These are phyloP conservation scores for Poecilia velifera DNA, from an alignment of 2,797 vertebrate genomes.

Conservation along the genomic window DNA sequence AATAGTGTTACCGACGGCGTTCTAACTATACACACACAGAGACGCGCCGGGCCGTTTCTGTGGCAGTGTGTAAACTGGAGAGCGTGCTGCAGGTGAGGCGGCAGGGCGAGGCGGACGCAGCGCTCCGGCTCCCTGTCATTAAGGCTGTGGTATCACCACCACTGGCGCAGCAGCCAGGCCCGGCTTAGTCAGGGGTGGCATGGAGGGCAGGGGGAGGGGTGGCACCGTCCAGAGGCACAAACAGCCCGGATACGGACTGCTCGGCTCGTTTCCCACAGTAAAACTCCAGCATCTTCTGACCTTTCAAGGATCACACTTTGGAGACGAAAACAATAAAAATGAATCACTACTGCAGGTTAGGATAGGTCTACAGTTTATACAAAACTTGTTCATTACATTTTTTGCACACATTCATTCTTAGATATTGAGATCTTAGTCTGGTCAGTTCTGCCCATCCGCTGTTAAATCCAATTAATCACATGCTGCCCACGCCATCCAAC, in stretches of 20 bases:
- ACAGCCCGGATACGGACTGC: neutral
- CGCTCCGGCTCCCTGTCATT: slow-evolving; percentile 74
- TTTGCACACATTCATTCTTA: too few species aligned
- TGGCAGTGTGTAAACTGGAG: slow-evolving; percentile 65
- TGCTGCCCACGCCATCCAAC: too few species aligned
- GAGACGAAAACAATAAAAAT: too few species aligned
- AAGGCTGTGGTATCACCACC: slow-evolving; percentile 70
- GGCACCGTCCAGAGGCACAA: slow-evolving; percentile 34
- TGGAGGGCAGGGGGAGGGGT: slow-evolving; percentile 76
- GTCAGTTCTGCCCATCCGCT: too few species aligned
- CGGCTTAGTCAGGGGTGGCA: slow-evolving; percentile 78
- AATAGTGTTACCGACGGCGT: slow-evolving; percentile 76
- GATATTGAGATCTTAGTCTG: too few species aligned
- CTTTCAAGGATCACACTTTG: too few species aligned
- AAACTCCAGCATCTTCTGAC: too few species aligned
- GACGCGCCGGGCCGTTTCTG: slow-evolving; percentile 50
- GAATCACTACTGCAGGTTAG: too few species aligned
- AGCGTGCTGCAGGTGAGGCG: slow-evolving; percentile 78
- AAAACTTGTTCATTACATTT: too few species aligned
- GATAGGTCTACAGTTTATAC: too few species aligned
- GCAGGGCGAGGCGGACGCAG: slow-evolving; percentile 76
- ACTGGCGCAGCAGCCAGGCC: slow-evolving; percentile 63
- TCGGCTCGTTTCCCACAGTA: too few species aligned
- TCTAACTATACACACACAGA: slow-evolving; percentile 63
- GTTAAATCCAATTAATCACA: too few species aligned